Percentiles rank a stretch among this genome's conserved stretches.
phyloP scores from a whole-genome alignment of 2,888 invertebrate species.

The Synanthedon myopaeformis region DNA sequence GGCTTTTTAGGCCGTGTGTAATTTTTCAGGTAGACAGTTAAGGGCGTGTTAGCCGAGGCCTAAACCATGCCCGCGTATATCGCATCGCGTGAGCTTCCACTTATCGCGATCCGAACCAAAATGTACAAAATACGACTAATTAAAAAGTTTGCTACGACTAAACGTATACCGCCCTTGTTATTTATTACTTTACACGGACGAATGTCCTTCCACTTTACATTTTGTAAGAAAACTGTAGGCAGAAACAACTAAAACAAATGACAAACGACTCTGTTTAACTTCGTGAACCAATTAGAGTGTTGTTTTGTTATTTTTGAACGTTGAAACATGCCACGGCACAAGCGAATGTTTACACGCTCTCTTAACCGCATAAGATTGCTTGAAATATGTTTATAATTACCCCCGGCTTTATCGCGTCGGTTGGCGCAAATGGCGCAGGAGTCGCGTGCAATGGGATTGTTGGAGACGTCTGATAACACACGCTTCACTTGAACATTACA shows the following conservation, averaged over 20 bases:
- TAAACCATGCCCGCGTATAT: conserved; percentile 25
- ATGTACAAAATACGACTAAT: conserved; percentile 44
- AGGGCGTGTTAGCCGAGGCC: conserved; percentile 17
- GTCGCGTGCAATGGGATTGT: conserved; percentile 29
- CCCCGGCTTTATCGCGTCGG: conserved; percentile 19
- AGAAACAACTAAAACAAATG: conserved; percentile 16
- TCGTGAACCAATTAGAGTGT: background rate
- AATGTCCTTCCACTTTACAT: conserved; percentile 4
- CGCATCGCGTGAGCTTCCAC: conserved; percentile 36
- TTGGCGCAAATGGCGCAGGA: conserved; percentile 7
- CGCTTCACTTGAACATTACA: background rate
- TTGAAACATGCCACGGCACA: conserved; percentile 2
- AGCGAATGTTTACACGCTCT: conserved; percentile 18
- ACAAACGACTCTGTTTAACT: conserved; percentile 16
- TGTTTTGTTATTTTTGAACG: too few species aligned
- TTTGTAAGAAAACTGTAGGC: conserved; percentile 10
- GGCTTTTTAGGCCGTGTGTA: conserved; percentile 9
- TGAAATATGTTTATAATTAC: conserved; percentile 29
- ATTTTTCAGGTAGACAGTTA: conserved; percentile 37
- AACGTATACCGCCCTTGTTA: conserved; percentile 23
- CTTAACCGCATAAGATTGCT: conserved; percentile 15
- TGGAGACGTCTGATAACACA: conserved; percentile 21
- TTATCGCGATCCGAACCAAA: conserved; percentile 40
- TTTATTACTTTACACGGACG: conserved; percentile 17
- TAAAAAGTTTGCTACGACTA: conserved; percentile 43